Evolutionary conservation across 2,888 invertebrate genomes (phyloP), one percentile per base, ranked within the genome.

Genomic region (Volucella bombylans): DNA sequence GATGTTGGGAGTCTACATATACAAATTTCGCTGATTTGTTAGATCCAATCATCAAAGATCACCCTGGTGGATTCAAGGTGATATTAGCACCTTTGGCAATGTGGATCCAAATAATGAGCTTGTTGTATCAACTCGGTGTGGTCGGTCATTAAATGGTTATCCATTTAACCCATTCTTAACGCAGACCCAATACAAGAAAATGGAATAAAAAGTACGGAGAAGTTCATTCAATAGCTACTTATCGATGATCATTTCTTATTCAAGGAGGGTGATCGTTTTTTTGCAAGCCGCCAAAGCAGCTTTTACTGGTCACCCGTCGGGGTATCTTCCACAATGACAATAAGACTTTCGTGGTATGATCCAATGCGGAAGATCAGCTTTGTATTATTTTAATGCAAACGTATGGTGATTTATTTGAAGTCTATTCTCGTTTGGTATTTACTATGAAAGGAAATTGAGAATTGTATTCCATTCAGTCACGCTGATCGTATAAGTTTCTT

Each of bases 171-270:
- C 98, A 88, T 98, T 98, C 94, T 93, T 99, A 87, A 97, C 97
- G 83, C 98, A 98, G 93, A 96, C 96, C 90, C 98, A 98, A n/a
- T n/a, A n/a, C n/a, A n/a, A n/a, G n/a, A n/a, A n/a, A n/a, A n/a
- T n/a, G n/a, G n/a, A n/a, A n/a, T n/a, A n/a, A n/a, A n/a, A n/a
- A 18, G 98, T 90, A 98, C 98, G 98, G 95, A 96, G 93, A 98
- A 98, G 94, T 95, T 97, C 77, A 96, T 96, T 82, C 98, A 98
- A 93, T 97, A 98, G 93, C 96, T 98, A 93, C 94, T 99, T 90
- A 98, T 98, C 92, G 98, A 98, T 90, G 98, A 98, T 93, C 98
- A 99, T 93, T 99, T 99, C 95, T 94, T 98, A 90, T 98, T 98
- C 95, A 98, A 98, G 94, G 98, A 98, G 93, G 98, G 98, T 87